Evolutionary conservation across 1,140 invertebrate genomes (phyloP).

Genomic region (Drosophila carrolli): DNA sequence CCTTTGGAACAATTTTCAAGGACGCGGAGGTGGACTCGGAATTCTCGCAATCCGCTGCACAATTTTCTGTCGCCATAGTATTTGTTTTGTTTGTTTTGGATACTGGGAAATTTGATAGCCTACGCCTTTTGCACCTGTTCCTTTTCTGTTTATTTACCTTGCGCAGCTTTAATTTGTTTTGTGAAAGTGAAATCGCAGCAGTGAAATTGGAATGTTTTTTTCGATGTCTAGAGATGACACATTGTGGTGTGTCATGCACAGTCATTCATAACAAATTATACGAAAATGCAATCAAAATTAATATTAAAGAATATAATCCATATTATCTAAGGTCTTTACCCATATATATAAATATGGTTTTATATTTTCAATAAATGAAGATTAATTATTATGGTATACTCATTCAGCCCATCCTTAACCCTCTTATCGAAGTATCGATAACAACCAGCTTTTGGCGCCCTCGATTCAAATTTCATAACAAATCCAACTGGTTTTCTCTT

Average conservation of each 20-base stretch:
- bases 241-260: slow-evolving; percentile 13
- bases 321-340: not conserved
- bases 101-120: not conserved
- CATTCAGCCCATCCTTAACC: not conserved
- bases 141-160: slow-evolving; percentile 45
- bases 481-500: slow-evolving; percentile 31
- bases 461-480: not conserved
- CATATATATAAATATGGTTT: not conserved
- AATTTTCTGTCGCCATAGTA: slow-evolving; percentile 18
- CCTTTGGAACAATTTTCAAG: slow-evolving; percentile 32
- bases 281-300: not conserved
- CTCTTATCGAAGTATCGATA: slow-evolving; percentile 11
- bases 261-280: no score
- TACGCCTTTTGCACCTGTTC: slow-evolving; percentile 6
- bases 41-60: slow-evolving; percentile 8
- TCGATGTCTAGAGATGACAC: slow-evolving; percentile 27
- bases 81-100: not conserved
- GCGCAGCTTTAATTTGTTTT: slow-evolving; percentile 11
- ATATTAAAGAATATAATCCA: not conserved
- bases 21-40: not conserved
- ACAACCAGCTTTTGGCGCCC: not conserved
- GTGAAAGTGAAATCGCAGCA: slow-evolving; percentile 50
- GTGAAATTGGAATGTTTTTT: slow-evolving; percentile 37
- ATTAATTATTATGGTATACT: not conserved
- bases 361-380: not conserved